Evolutionary conservation across 2,797 vertebrate genomes (phyloP).

Genomic region (Parauchenoglanis ngamensis): DNA sequence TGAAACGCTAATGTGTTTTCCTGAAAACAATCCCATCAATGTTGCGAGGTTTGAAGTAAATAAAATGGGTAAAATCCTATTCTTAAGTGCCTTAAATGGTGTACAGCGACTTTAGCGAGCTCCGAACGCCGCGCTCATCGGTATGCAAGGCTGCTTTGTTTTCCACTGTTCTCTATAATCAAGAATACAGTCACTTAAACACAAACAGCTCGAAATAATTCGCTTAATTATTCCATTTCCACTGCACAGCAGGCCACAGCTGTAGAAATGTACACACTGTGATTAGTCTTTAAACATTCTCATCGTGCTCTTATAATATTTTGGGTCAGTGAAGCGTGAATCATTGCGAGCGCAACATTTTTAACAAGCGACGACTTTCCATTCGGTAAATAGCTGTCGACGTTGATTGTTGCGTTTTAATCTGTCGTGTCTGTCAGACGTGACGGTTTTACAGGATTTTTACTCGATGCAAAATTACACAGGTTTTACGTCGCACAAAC

Average conservation of each 20-base stretch:
- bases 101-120: background rate
- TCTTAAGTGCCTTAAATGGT: constrained; percentile 19
- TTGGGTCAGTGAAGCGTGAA: background rate
- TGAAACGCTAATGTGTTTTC: constrained; percentile 20
- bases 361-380: background rate
- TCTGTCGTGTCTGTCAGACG: background rate
- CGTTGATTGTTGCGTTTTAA: background rate
- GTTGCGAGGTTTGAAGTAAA: constrained; percentile 46
- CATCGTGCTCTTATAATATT: background rate
- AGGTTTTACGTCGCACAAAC: background rate
- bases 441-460: background rate
- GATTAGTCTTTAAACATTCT: background rate
- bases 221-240: constrained; percentile 20
- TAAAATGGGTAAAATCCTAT: constrained; percentile 46
- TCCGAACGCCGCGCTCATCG: background rate
- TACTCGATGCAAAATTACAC: background rate
- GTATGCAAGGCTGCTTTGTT: background rate
- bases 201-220: background rate
- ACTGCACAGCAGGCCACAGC: constrained; percentile 22
- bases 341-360: background rate
- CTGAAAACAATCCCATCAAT: constrained; percentile 32
- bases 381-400: background rate
- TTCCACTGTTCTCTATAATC: constrained; percentile 11
- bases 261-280: background rate
- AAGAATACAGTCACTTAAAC: background rate